Evolutionary conservation across 2,888 invertebrate species (phyloP), one percentile per base, ranked within the genome.

Genomic region (Macrosoma leucophasiata): DNA sequence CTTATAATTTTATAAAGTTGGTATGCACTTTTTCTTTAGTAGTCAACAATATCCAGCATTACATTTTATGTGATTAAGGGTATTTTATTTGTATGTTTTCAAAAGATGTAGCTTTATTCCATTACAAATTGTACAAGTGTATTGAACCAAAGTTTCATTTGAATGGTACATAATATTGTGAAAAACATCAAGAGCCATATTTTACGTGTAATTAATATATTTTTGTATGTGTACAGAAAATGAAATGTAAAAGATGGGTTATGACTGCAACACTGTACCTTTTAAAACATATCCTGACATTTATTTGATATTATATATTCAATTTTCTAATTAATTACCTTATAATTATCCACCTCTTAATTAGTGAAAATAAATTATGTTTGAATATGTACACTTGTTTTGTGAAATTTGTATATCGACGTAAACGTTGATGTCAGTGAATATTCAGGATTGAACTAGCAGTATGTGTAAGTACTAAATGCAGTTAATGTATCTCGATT

Each of bases 161-260:
- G 51, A 56, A 15, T 11, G 50, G 43, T 55, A 59, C 51, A 51
- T 58, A n/a, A n/a, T n/a, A 54, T 52, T 52, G 55, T 58, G 18
- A 35, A 43, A 38, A 40, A 46, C 48, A 58, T 55, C 49, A 46
- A 65, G 58, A 59, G 63, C 65, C 62, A 73, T 75, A 70, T 70
- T 70, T 64, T 67, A 64, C 54, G 56, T 58, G 67, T 67, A 64
- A 57, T 69, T 70, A 67, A 72, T 59, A 62, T 78, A 76, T 76
- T 77, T 78, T 75, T 76, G 58, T 76, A 77, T 64, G 35, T 76
- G 70, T 77, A 75, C 65, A 76, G 70, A 72, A 55, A 67, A 62
- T 59, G 18, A n/a, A 31, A 51, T 61, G 61, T 61, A 58, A 55
- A n/a, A 51, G 54, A 51, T 65, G 62, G 52, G 58, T 60, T 57